Percentiles rank a stretch among this genome's conserved stretches.
Conservation (phyloP, 2,888 invertebrate species). For the Macrophya annulata region DNA sequence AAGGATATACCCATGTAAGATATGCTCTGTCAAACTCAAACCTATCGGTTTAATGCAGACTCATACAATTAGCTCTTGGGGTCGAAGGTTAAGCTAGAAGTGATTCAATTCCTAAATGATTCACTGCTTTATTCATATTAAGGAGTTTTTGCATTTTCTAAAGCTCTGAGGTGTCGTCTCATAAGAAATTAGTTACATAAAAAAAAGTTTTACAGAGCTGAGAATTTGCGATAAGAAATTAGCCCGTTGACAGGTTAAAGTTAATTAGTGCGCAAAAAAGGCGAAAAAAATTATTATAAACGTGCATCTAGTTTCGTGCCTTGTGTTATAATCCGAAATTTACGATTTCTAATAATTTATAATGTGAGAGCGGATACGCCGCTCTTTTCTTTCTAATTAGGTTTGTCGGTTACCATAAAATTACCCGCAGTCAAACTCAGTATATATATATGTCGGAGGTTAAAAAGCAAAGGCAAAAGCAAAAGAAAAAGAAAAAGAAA, state of each 20-base stretch:
- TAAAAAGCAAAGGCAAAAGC: not conserved
- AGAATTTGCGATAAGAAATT: conserved; percentile 13
- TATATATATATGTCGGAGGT: not conserved
- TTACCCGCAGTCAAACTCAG: conserved; percentile 8
- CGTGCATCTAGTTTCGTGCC: not conserved
- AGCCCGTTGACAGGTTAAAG: conserved; percentile 25
- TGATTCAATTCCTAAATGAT: not conserved
- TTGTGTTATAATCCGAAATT: conserved; percentile 43
- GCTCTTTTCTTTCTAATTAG: conserved; percentile 37
- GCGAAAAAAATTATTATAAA: not conserved
- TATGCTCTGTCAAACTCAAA: not conserved
- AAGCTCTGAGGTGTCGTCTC: not conserved
- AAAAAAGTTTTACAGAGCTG: not conserved
- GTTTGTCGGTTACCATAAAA: conserved; percentile 40
- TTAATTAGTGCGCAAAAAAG: conserved; percentile 20
- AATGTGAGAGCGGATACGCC: not conserved
- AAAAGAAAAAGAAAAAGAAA: not conserved
- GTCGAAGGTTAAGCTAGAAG: not conserved
- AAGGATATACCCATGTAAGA: too few species aligned
- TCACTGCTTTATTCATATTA: too few species aligned
- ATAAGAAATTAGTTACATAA: not conserved
- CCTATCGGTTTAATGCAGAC: not conserved
- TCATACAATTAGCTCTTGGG: not conserved
- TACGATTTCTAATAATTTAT: conserved; percentile 45
- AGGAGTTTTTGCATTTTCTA: not conserved